Conservation (phyloP, 2,888 invertebrate genomes). For the Carpatolechia fugitivella region DNA sequence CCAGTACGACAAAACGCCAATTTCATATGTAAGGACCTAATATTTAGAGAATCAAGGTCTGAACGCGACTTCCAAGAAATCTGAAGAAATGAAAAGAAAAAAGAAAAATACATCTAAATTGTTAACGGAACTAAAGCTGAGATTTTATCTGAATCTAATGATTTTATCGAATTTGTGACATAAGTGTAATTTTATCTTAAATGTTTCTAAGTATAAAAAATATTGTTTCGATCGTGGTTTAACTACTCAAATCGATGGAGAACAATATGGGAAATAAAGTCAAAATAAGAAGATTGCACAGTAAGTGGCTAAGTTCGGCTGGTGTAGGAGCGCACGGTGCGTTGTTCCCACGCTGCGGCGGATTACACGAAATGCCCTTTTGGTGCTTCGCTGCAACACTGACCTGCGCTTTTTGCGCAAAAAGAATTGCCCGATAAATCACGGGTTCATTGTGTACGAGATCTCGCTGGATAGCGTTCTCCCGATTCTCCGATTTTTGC, state of each 20-base stretch:
- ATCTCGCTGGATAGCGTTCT: conserved; percentile 48
- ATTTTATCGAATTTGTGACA: no score
- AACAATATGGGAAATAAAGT: conserved; percentile 12
- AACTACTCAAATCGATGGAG: conserved; percentile 4
- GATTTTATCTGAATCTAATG: no score
- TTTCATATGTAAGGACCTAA: no score
- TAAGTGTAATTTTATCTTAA: no score
- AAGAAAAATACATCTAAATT: no score
- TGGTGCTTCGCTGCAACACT: conserved; percentile 71
- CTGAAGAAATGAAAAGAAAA: no score
- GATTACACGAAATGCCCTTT: conserved; percentile 76
- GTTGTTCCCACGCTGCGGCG: conserved; percentile 60
- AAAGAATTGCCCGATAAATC: conserved; percentile 73
- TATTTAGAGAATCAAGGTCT: no score
- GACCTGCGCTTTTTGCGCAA: conserved; percentile 74
- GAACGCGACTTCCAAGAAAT: no score
- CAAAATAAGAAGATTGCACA: conserved; percentile 7
- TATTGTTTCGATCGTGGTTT: no score
- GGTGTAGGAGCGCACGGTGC: conserved; percentile 39
- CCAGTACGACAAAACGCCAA: no score
- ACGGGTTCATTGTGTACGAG: conserved; percentile 64
- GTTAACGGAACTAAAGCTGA: no score
- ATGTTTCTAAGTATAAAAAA: no score
- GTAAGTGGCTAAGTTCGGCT: conserved; percentile 8
- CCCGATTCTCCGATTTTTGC: conserved; percentile 51